A percentile compares a stretch with the other conserved stretches of the same genome.
Evolutionary conservation across 2,888 invertebrate genomes (phyloP).

Genomic region (Philereme vetulata): DNA sequence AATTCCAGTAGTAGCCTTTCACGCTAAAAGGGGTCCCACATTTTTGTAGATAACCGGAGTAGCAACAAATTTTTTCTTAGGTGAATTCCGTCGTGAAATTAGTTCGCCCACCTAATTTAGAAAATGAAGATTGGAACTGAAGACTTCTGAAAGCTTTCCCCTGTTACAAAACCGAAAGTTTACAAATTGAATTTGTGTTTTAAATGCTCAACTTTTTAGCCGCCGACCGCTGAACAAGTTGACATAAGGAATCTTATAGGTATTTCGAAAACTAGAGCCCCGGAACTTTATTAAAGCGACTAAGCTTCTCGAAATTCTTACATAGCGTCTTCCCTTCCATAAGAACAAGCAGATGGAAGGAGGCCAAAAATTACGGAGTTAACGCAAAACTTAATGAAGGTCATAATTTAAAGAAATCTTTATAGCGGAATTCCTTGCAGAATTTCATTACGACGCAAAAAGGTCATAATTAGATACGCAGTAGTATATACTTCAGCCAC

Average conservation of each 20-base stretch:
- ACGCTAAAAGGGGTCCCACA: constrained; percentile 15
- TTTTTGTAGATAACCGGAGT: constrained; percentile 18
- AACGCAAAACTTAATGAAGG: constrained; percentile 28
- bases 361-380: constrained; percentile 13
- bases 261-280: neutral
- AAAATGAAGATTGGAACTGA: constrained; percentile 50
- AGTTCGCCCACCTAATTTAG: constrained; percentile 45
- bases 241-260: constrained; percentile 9
- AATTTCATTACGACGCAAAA: constrained; percentile 27
- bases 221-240: constrained; percentile 16
- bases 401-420: constrained; percentile 25
- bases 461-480: constrained; percentile 17
- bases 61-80: constrained; percentile 36
- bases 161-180: constrained; percentile 43
- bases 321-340: neutral
- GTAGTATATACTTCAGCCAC: constrained; percentile 5
- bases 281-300: constrained; percentile 11
- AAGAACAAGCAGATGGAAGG: constrained; percentile 1
- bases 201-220: constrained; percentile 29
- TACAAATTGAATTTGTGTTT: constrained; percentile 32
- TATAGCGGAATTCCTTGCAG: constrained; percentile 24
- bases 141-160: constrained; percentile 59
- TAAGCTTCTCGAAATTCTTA: constrained; percentile 2
- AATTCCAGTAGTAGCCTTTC: constrained; percentile 16
- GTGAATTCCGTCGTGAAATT: constrained; percentile 44